phyloP scores from a whole-genome alignment of 2,797 vertebrate species.

The Premnoplex brunnescens region DNA sequence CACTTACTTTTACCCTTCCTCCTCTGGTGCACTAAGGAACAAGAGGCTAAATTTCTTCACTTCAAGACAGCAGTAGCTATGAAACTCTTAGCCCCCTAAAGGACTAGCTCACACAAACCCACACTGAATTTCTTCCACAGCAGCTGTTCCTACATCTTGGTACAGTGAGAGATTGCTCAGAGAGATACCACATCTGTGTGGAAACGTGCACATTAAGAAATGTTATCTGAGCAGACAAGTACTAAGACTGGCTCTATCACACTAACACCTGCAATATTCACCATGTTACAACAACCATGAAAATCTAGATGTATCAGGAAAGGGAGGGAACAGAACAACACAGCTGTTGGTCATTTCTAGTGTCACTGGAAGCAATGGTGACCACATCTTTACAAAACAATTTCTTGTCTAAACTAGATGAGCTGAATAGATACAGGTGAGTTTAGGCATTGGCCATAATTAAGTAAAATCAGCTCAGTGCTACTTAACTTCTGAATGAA shows the following conservation, averaged over 20 bases:
- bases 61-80: background rate
- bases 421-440: background rate
- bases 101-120: background rate
- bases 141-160: background rate
- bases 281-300: background rate
- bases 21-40: background rate
- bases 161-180: background rate
- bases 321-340: background rate
- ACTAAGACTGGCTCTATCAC: background rate
- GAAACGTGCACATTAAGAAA: background rate
- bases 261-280: background rate
- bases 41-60: background rate
- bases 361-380: background rate
- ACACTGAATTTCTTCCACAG: background rate
- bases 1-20: background rate
- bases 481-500: background rate
- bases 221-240: background rate
- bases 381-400: background rate
- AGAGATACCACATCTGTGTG: background rate
- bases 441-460: background rate
- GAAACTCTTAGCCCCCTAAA: background rate
- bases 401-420: background rate
- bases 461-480: background rate
- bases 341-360: background rate
- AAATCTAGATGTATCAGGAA: background rate